Evolutionary conservation across 1,140 invertebrate genomes (phyloP).

Genomic region (Drosophila cardini): DNA sequence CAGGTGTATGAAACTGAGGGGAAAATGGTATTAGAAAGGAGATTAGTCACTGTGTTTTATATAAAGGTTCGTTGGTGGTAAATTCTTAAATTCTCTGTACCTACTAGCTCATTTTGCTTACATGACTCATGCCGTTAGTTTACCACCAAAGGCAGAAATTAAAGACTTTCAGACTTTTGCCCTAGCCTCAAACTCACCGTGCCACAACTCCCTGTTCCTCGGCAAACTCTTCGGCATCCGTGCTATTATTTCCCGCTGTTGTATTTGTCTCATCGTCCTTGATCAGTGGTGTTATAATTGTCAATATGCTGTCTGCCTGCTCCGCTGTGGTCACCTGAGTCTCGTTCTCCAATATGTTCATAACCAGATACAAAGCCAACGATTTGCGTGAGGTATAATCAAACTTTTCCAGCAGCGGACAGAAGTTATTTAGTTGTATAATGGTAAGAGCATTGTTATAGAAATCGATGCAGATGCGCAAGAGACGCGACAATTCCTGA

Average conservation of each 20-base stretch:
- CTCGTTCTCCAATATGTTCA: slow-evolving; percentile 87
- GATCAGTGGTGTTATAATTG: slow-evolving; percentile 93
- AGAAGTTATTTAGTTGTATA: slow-evolving; percentile 93
- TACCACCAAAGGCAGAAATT: no score
- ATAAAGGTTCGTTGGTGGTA: no score
- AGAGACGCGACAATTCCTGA: slow-evolving; percentile 93
- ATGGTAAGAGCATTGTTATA: slow-evolving; percentile 97
- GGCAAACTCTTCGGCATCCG: slow-evolving; percentile 97
- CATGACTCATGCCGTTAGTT: no score
- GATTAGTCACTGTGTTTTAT: no score
- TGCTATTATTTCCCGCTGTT: slow-evolving; percentile 75
- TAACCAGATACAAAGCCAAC: slow-evolving; percentile 92
- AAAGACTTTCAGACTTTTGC: no score
- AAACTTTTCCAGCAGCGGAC: slow-evolving; percentile 93
- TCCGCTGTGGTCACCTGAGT: slow-evolving; percentile 95
- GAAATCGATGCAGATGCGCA: slow-evolving; percentile 97
- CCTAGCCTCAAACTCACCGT: slow-evolving; percentile 52
- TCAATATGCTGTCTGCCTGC: slow-evolving; percentile 91
- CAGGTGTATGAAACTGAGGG: slow-evolving; percentile 93
- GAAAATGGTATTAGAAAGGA: neutral
- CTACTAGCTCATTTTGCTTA: no score
- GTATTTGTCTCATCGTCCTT: slow-evolving; percentile 92
- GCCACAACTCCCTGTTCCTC: slow-evolving; percentile 97
- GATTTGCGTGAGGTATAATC: slow-evolving; percentile 95
- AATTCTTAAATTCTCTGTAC: no score